Percentiles rank a stretch among this genome's conserved stretches.
These are phyloP conservation scores for Baryphthengus martii DNA, from an alignment of 2,113 vertebrate genomes.

Conservation along the genomic window DNA sequence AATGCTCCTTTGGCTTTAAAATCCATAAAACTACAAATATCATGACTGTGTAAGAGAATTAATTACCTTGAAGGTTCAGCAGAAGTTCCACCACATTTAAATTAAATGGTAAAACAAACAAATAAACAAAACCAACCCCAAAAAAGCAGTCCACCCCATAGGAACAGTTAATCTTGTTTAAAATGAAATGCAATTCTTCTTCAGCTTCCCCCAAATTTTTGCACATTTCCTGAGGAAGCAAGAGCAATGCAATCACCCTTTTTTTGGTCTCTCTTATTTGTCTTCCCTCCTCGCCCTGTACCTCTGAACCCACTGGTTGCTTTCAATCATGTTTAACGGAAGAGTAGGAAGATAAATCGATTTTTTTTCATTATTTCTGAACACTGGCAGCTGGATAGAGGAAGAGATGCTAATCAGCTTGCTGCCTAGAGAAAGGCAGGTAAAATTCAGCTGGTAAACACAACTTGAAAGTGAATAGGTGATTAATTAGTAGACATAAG, in stretches of 20 bases:
- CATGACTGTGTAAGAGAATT: neutral
- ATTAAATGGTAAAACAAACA: neutral
- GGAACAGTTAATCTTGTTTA: neutral
- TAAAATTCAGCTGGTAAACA: neutral
- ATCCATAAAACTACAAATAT: neutral
- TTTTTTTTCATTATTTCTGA: neutral
- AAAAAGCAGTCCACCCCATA: neutral
- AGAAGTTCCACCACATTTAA: neutral
- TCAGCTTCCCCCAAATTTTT: neutral
- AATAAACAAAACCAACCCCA: neutral
- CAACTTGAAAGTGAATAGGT: neutral
- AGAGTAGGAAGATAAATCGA: neutral
- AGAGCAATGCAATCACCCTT: neutral
- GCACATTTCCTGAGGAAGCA: fast-evolving
- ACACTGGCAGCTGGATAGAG: neutral
- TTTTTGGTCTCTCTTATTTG: neutral
- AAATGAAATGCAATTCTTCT: neutral
- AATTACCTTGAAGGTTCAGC: neutral
- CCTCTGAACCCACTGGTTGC: neutral
- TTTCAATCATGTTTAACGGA: neutral
- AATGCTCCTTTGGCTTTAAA: neutral
- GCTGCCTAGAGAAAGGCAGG: neutral
- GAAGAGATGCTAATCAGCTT: neutral
- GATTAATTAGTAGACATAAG: neutral
- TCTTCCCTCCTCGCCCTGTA: neutral